A percentile compares a stretch with the other conserved stretches of the same genome.
Evolutionary conservation across 1,140 invertebrate genomes (phyloP).

Genomic region (Zaprionus nigranus): DNA sequence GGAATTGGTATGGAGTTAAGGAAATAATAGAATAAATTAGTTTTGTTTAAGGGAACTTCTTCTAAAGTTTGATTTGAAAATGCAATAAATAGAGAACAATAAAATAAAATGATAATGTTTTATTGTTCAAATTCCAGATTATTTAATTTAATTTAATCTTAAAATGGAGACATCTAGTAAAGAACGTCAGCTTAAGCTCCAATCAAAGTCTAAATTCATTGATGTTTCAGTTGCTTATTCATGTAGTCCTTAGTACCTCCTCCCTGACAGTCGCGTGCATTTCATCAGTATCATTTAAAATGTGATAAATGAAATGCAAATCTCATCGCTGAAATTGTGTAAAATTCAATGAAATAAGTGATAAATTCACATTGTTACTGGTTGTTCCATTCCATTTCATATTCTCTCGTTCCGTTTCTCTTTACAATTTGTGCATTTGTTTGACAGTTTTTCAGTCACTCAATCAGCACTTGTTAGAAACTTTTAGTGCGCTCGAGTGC

Average conservation of each 20-base stretch:
- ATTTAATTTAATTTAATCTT: too few relatives aligned
- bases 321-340: constrained; percentile 22
- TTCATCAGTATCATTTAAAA: constrained; percentile 52
- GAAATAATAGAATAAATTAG: background rate
- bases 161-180: too few relatives aligned
- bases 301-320: constrained; percentile 57
- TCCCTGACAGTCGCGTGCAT: background rate
- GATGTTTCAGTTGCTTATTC: background rate
- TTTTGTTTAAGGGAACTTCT: background rate
- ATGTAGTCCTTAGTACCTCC: constrained; percentile 1
- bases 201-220: background rate
- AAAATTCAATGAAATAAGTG: constrained; percentile 54
- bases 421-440: constrained; percentile 43
- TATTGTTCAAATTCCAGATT: too few relatives aligned
- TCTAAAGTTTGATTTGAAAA: background rate
- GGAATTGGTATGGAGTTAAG: background rate
- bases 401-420: constrained; percentile 5
- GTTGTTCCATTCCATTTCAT: constrained; percentile 14
- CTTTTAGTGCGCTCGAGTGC: constrained; percentile 66
- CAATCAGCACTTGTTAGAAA: constrained; percentile 79
- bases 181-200: too few relatives aligned
- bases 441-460: constrained; percentile 75
- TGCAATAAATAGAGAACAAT: too few relatives aligned
- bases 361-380: constrained; percentile 57
- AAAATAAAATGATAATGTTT: too few relatives aligned